Evolutionary conservation across 2,113 vertebrate genomes (phyloP), one percentile per base, ranked within the genome.

Genomic region (Platysteira castanea): DNA sequence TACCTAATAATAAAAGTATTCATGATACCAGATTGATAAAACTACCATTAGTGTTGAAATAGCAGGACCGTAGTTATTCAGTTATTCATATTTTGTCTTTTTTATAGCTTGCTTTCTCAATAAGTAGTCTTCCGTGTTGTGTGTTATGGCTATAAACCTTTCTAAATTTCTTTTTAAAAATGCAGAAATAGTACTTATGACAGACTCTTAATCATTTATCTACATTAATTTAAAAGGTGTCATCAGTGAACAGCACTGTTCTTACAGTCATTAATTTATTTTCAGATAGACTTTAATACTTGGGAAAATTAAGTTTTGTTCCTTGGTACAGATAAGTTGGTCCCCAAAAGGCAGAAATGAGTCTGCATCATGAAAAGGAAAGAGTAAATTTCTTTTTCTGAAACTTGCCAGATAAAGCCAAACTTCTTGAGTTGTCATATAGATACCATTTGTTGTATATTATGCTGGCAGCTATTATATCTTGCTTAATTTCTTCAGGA

Each of bases 401-500:
- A 50, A 85, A 39, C 20, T 53, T 85, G 30, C 18, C 26, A 79
- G 57, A 61, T 76, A 53, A 49, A 53, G 54, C 21, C 24, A 80
- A 70, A 46, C 14, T 60, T 79, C 7, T 27, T 53, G 24, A 77
- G 8, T 79, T 11, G 3, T 69, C 60, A 26, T 12, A 11, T 28
- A 67, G 17, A 5, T 60, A 20, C n/a, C 53, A 30, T 5, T 22
- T 68, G 28, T 76, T 73, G 4, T 60, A 2, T 88, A 10, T 91
- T 63, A 21, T 47, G 39, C 88, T 86, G 67, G 9, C n/a, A 92
- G 39, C 63, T 86, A 2, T 41, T 44, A 2, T 68, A 13, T 49
- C 31, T 92, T 80, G 67, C 52, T 90, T 74, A 23, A 46, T 59
- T 73, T 35, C 44, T 93, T 70, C 78, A 99, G 99, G 98, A 97